Evolutionary conservation across 2,113 vertebrate genomes (phyloP).

Genomic region (Corythaixoides concolor): DNA sequence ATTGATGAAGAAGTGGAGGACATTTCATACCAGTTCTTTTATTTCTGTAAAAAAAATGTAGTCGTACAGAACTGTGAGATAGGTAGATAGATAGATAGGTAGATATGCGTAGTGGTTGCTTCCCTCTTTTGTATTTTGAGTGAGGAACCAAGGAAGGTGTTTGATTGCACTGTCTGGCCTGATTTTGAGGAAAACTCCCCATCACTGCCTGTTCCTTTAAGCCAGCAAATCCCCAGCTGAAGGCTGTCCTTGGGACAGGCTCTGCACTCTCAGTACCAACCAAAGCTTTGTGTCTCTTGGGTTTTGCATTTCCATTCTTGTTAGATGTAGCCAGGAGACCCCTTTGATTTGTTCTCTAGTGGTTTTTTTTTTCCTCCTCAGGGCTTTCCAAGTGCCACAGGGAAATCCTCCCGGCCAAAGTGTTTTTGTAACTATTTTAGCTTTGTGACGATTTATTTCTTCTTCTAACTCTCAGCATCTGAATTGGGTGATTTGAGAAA

Average conservation of each 20-base stretch:
- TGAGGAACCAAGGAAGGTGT: not conserved
- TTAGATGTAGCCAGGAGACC: not conserved
- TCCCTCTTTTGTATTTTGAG: not conserved
- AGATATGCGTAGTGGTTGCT: fast-evolving
- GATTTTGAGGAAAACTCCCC: not conserved
- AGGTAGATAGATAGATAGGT: not conserved
- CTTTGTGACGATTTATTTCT: conserved; percentile 40
- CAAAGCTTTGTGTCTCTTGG: not conserved
- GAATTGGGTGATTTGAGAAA: conserved; percentile 52
- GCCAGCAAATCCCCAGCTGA: not conserved
- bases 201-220: not conserved
- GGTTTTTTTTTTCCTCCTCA: not conserved
- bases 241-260: not conserved
- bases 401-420: conserved; percentile 3
- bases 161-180: not conserved
- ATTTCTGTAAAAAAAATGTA: not conserved
- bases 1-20: not conserved
- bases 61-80: not conserved
- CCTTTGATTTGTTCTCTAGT: not conserved
- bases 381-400: conserved; percentile 1
- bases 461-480: conserved; percentile 17
- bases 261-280: not conserved
- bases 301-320: not conserved
- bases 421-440: conserved; percentile 45
- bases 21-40: not conserved